These are phyloP conservation scores for Liopterus haemorrhoidalis DNA, from an alignment of 2,888 invertebrate species.

Conservation along the genomic window DNA sequence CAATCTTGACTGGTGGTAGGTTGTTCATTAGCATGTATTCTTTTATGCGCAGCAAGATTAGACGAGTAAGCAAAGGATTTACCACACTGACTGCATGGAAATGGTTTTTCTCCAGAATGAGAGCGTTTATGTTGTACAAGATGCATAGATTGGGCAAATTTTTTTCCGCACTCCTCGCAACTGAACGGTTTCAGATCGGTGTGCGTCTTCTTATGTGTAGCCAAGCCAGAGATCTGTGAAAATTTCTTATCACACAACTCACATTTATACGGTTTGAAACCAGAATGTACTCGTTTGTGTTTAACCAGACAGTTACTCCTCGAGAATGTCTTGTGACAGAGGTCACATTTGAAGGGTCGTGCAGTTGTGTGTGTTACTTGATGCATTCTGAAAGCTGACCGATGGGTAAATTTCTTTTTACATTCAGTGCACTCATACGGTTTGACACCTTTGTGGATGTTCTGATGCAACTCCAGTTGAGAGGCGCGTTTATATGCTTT, in stretches of 20 bases:
- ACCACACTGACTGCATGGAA: background rate
- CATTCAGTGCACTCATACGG: too few species aligned
- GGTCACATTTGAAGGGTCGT: conserved; percentile 1
- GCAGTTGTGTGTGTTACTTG: too few species aligned
- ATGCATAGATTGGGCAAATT: background rate
- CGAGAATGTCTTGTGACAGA: conserved; percentile 1
- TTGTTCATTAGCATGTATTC: too few species aligned
- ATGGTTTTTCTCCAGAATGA: conserved; percentile 2
- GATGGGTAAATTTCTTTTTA: too few species aligned
- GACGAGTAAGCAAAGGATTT: conserved; percentile 1
- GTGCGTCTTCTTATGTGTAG: background rate
- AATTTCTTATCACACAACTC: background rate
- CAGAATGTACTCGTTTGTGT: background rate
- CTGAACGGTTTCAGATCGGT: conserved; percentile 2
- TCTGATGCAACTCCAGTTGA: too few species aligned
- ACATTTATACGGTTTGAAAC: background rate
- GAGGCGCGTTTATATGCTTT: too few species aligned
- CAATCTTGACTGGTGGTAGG: too few species aligned
- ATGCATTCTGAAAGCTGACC: too few species aligned
- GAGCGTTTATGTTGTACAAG: background rate
- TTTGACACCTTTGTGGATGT: too few species aligned
- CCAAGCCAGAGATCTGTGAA: background rate
- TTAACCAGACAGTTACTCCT: background rate
- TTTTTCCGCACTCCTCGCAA: background rate
- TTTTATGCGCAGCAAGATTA: too few species aligned